Conservation (phyloP, 2,797 vertebrate species). For the Myioborus miniatus region DNA sequence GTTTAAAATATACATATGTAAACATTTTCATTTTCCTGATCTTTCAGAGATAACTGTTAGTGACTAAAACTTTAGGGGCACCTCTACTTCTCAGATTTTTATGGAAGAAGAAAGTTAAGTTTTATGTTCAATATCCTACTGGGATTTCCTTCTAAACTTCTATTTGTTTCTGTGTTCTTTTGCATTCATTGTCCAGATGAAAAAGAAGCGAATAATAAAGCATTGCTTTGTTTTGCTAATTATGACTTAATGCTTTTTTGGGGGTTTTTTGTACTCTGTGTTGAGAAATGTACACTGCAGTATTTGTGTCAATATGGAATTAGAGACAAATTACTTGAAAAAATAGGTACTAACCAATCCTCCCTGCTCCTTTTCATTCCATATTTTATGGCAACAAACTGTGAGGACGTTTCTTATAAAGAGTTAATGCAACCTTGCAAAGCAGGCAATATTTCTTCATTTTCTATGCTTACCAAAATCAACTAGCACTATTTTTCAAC, state of each 20-base stretch:
- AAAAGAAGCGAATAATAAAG: constrained; percentile 72
- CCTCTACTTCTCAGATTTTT: constrained; percentile 52
- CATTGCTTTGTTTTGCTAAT: constrained; percentile 77
- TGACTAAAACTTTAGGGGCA: constrained; percentile 49
- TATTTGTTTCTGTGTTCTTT: constrained; percentile 71
- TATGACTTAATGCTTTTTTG: constrained; percentile 33
- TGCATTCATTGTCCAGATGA: constrained; percentile 63
- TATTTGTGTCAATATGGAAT: not conserved
- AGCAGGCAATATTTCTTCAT: not conserved
- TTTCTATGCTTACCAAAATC: not conserved
- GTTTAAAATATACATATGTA: constrained; percentile 40
- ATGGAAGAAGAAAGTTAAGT: constrained; percentile 42
- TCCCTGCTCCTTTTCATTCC: not conserved
- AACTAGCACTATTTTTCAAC: not conserved
- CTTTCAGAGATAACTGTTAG: constrained; percentile 55
- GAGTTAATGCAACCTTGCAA: not conserved
- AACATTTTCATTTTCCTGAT: constrained; percentile 53
- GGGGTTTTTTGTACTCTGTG: not conserved
- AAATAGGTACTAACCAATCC: not conserved
- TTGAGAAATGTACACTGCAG: not conserved
- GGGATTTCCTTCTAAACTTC: constrained; percentile 62
- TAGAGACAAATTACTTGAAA: not conserved
- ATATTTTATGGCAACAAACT: not conserved
- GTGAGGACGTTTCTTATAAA: not conserved
- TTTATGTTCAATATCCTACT: constrained; percentile 30